These are phyloP conservation scores for Manis pentadactyla DNA, from an alignment of 2,797 vertebrate genomes.

Conservation along the genomic window DNA sequence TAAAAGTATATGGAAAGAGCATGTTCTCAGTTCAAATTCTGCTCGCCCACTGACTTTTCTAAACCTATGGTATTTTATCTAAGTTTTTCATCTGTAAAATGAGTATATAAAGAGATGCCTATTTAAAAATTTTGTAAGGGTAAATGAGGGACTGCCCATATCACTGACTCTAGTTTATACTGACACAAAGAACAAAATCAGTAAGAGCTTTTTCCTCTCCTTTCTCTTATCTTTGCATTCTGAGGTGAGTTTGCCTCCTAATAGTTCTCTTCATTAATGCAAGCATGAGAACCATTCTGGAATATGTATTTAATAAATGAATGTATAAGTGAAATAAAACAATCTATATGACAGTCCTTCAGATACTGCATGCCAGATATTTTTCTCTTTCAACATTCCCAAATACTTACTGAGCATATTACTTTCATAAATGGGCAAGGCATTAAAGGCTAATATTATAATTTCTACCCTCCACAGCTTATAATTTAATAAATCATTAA, in stretches of 20 bases:
- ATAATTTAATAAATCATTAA: background rate
- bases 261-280: background rate
- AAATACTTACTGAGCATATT: background rate
- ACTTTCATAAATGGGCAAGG: background rate
- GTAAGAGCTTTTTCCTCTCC: background rate
- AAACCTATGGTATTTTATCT: background rate
- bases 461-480: background rate
- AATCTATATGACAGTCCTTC: background rate
- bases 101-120: background rate
- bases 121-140: background rate
- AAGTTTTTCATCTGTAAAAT: conserved; percentile 8
- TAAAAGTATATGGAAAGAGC: background rate
- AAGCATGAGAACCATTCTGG: background rate
- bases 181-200: background rate
- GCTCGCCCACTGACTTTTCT: background rate
- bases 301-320: background rate
- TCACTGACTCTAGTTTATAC: background rate
- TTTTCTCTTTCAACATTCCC: background rate
- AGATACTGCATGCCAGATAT: background rate
- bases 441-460: background rate
- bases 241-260: background rate
- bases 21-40: background rate
- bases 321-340: background rate
- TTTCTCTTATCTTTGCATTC: background rate
- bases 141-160: background rate